Evolutionary conservation across 1,140 invertebrate genomes (phyloP).

Genomic region (Schlechtendalia chinensis): DNA sequence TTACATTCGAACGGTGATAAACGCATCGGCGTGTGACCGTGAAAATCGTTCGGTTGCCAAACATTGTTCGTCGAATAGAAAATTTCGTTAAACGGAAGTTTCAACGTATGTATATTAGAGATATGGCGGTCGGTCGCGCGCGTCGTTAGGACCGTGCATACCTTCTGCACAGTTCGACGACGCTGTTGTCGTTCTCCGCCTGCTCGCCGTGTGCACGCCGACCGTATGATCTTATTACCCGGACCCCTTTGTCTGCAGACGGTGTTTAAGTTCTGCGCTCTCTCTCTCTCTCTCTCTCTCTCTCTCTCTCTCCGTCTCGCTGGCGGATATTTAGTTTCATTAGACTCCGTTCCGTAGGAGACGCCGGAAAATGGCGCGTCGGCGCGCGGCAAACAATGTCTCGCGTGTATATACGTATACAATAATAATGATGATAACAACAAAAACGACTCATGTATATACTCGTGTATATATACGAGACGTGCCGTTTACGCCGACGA

Average conservation of each 20-base stretch:
- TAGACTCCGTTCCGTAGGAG: neutral
- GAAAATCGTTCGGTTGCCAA: too few relatives aligned
- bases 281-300: neutral
- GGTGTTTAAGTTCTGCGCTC: neutral
- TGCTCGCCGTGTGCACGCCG: neutral
- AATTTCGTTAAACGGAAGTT: too few relatives aligned
- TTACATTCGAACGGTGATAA: too few relatives aligned
- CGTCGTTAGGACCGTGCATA: constrained; percentile 26
- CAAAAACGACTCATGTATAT: neutral
- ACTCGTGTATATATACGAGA: neutral
- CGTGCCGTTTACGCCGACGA: neutral
- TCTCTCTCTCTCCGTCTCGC: neutral
- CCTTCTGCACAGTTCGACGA: neutral
- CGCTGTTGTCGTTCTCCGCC: constrained; percentile 1
- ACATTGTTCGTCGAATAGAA: too few relatives aligned
- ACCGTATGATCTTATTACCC: constrained; percentile 31
- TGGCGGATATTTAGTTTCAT: constrained; percentile 35
- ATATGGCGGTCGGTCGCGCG: neutral
- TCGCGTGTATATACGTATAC: neutral
- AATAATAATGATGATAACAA: constrained; percentile 9
- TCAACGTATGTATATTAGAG: too few relatives aligned
- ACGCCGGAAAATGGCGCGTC: neutral
- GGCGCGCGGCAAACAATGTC: neutral
- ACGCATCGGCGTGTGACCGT: too few relatives aligned
- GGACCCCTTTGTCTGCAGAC: neutral